Conservation (phyloP, 2,797 vertebrate species). For the Phoxinus dragarum region DNA sequence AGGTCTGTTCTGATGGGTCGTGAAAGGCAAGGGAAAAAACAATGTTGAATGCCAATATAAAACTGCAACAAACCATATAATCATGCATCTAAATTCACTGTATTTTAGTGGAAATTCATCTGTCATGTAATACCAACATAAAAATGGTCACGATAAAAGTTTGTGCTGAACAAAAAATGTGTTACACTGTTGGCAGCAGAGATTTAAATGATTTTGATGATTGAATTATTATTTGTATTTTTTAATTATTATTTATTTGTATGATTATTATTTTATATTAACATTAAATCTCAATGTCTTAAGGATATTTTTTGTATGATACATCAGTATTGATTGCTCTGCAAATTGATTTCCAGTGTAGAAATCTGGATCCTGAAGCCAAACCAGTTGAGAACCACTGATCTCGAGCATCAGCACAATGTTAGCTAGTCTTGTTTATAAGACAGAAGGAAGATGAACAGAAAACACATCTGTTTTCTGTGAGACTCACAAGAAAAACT, state of each 20-base stretch:
- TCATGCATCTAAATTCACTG: background rate
- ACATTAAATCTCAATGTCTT: background rate
- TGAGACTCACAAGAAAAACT: slow-evolving; percentile 94
- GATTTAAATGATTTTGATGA: background rate
- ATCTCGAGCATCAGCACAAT: background rate
- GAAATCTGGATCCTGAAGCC: background rate
- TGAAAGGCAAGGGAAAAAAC: background rate
- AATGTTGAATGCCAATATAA: background rate
- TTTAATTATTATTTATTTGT: background rate
- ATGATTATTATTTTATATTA: too few species aligned
- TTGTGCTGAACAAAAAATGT: background rate
- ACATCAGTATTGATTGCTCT: too few species aligned
- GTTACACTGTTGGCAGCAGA: background rate
- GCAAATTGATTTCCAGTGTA: background rate
- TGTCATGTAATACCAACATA: background rate
- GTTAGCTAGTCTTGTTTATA: background rate
- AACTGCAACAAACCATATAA: background rate
- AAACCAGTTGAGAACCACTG: background rate
- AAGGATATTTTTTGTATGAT: background rate
- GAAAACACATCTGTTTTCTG: slow-evolving; percentile 1
- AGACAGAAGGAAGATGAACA: background rate
- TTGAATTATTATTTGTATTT: background rate
- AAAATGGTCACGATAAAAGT: background rate
- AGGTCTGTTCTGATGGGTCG: slow-evolving; percentile 2
- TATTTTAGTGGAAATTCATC: background rate